These are phyloP conservation scores for Drosophila tsacasi DNA, from an alignment of 1,140 invertebrate genomes.

Conservation along the genomic window DNA sequence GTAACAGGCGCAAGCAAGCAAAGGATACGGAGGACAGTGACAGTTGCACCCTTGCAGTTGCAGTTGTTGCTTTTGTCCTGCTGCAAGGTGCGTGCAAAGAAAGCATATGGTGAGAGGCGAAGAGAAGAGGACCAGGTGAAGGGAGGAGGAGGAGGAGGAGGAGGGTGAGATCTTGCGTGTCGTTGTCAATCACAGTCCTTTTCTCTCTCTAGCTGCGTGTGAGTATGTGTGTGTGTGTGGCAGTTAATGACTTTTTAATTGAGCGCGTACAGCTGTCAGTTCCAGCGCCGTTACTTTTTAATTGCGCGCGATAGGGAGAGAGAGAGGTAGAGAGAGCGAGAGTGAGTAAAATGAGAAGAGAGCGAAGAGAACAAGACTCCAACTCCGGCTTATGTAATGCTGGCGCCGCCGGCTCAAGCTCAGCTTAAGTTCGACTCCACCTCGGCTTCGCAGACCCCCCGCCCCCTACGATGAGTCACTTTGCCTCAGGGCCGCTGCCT, in stretches of 20 bases:
- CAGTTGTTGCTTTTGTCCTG: slow-evolving; percentile 12
- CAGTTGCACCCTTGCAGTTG: slow-evolving; percentile 31
- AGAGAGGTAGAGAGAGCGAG: slow-evolving; percentile 19
- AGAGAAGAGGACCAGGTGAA: background rate
- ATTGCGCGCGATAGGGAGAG: slow-evolving; percentile 29
- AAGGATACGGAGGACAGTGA: slow-evolving; percentile 1
- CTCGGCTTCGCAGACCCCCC: slow-evolving; percentile 1
- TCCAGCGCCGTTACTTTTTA: slow-evolving; percentile 74
- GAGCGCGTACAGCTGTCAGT: slow-evolving; percentile 77
- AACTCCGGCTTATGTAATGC: slow-evolving; percentile 66
- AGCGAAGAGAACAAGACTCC: background rate
- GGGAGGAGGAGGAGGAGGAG: background rate
- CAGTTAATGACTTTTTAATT: slow-evolving; percentile 83
- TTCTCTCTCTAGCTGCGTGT: slow-evolving; percentile 13
- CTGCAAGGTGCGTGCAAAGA: slow-evolving; percentile 43
- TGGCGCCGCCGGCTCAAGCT: slow-evolving; percentile 54
- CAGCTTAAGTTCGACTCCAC: slow-evolving; percentile 22
- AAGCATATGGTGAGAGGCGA: slow-evolving; percentile 57
- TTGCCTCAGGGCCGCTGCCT: slow-evolving; percentile 43
- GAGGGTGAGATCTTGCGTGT: slow-evolving; percentile 61
- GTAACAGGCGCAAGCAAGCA: slow-evolving; percentile 2
- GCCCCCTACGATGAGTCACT: slow-evolving; percentile 52
- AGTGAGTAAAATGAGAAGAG: background rate
- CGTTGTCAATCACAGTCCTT: slow-evolving; percentile 72
- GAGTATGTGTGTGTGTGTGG: slow-evolving; percentile 5